Evolutionary conservation across 2,888 invertebrate species (phyloP), one percentile per base, ranked within the genome.

Genomic region (Strigamia crassipes): DNA sequence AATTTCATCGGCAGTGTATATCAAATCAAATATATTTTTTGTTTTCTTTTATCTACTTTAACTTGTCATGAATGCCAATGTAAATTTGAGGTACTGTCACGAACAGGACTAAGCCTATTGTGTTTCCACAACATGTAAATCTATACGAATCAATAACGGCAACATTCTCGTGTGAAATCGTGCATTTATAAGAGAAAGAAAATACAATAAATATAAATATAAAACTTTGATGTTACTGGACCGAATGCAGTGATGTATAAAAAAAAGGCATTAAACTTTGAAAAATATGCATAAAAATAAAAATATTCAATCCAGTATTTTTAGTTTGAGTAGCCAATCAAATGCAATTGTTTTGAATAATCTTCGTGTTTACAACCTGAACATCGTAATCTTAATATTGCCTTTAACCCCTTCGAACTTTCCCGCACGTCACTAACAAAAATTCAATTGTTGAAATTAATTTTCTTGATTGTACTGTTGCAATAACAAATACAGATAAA

Each of bases 121-220:
- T 73, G 27, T 73, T 73, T 31, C 73, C 31, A 73, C 31, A 27
- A 31, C 73, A 73, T 31, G 73, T 12, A 73, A 73, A 73, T 51
- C 51, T 18, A 51, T 51, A 51, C 15, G 51, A 51, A 51, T 73
- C 73, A 73, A 73, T 73, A 73, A 12, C n/a, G 27, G 6, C 31
- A 27, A 18, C 31, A 73, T 73, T 73, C 73, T 73, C 73, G 6
- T 73, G 73, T 73, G 73, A 23, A 73, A 73, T 73, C 73, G 73
- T 73, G 73, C 73, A 73, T 73, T 15, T 31, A 18, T 73, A 73
- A 6, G n/a, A 10, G 61, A 21, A 18, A 46, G 5, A 56, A 18
- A 18, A 38, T 38, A 56, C 18, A 56, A 56, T 18, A 56, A 56
- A 56, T 18, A 56, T 9, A 56, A n/a, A 56, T n/a, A 18, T 9